Evolutionary conservation across 2,113 vertebrate genomes (phyloP), one percentile per base, ranked within the genome.

Genomic region (Alethe diademata): DNA sequence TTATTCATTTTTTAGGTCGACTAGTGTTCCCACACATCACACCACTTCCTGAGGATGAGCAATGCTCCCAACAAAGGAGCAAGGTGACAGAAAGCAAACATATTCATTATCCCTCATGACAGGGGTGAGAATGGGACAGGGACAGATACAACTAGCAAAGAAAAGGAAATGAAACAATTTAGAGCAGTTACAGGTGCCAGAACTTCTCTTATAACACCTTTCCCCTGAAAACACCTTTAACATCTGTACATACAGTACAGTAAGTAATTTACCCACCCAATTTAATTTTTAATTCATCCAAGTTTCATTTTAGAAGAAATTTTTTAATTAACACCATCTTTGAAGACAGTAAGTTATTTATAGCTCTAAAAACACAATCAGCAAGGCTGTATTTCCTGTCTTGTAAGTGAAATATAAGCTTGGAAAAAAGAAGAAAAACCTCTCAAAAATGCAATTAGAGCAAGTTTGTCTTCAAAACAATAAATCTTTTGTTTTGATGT

Each of bases 371-470:
- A 82, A 61, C 4, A 15, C 80, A 88, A 93, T 92, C 87, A 92
- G 66, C 73, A 90, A 86, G 69, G 48, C 57, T 53, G 64, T 54
- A 86, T 95, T 96, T 96, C 95, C 85, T 90, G 94, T 80, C 72
- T 67, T 67, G 22, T 54, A 86, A 90, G 51, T 86, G 70, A 95
- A 96, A 94, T 42, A 45, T 29, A 87, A 88, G 19, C 71, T 80
- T 38, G 18, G 38, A 71, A 8, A 48, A 75, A 74, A 66, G 6
- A 15, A 60, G 62, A 82, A 83, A 73, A 10, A 53, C 2, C 14
- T 65, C 58, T 58, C 29, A 88, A 94, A 72, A 86, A 36, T 70
- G 9, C 35, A 88, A 19, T 70, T 92, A 73, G 8, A 90, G 35
- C 2, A 11, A 92, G 47, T 56, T 86, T 79, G 19, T 70, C 71